phyloP scores from a whole-genome alignment of 2,797 vertebrate genomes.

The Cichlasoma orientale region DNA sequence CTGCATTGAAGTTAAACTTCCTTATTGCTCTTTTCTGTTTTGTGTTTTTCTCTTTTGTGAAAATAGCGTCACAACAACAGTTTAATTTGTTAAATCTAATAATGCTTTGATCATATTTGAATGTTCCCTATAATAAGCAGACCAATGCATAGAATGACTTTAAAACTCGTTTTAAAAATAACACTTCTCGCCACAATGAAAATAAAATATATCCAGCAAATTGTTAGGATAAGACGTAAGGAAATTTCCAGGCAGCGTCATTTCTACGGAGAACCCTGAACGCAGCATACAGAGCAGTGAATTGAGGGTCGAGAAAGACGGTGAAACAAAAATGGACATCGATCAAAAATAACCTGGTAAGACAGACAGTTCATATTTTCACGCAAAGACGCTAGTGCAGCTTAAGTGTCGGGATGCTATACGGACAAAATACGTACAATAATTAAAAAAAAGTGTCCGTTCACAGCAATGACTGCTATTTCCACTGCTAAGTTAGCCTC shows the following conservation, averaged over 20 bases:
- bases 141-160: neutral
- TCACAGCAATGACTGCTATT: constrained; percentile 23
- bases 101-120: neutral
- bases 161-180: neutral
- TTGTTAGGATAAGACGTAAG: neutral
- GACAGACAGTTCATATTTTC: neutral
- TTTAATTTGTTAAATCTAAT: neutral
- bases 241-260: neutral
- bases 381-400: accelerated
- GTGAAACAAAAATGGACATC: constrained; percentile 62
- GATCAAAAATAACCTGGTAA: constrained; percentile 43
- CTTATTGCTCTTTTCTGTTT: neutral
- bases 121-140: neutral
- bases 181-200: neutral
- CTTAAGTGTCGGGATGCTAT: accelerated
- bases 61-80: neutral
- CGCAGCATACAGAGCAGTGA: constrained; percentile 46
- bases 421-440: neutral
- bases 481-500: constrained; percentile 55
- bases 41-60: neutral
- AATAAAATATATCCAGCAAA: neutral
- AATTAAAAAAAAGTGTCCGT: neutral
- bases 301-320: constrained; percentile 55
- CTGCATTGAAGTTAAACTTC: neutral
- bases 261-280: constrained; percentile 50